Percentiles rank a stretch among this genome's conserved stretches.
Evolutionary conservation across 2,113 vertebrate species (phyloP).

Genomic region (Plotosus lineatus): DNA sequence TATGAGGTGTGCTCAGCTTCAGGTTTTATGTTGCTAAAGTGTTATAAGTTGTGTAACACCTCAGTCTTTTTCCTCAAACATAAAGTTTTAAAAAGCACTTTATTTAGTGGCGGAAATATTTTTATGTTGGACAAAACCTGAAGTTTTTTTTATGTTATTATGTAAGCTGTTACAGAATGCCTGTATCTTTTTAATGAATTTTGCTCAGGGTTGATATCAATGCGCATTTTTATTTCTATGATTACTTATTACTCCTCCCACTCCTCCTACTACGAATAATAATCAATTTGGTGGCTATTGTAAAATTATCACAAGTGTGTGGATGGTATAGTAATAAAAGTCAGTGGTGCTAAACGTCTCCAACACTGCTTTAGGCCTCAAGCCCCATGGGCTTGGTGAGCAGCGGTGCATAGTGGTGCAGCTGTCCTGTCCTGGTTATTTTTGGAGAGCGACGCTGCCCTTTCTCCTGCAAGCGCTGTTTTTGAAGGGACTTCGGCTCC

Average conservation of each 20-base stretch:
- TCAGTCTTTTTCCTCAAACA: constrained; percentile 44
- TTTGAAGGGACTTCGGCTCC: constrained; percentile 82
- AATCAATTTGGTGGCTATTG: constrained; percentile 37
- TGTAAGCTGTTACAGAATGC: neutral
- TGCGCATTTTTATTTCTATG: neutral
- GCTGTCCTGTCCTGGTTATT: constrained; percentile 71
- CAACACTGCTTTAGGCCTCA: constrained; percentile 32
- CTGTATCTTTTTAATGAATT: constrained; percentile 17
- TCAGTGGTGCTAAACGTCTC: constrained; percentile 41
- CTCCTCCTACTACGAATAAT: constrained; percentile 15
- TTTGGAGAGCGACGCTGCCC: constrained; percentile 72
- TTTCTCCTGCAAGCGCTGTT: constrained; percentile 75
- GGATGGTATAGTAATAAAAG: constrained; percentile 42
- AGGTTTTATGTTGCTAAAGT: constrained; percentile 58
- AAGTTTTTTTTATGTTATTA: neutral
- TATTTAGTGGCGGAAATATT: neutral
- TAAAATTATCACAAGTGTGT: constrained; percentile 36
- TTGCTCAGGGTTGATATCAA: constrained; percentile 13
- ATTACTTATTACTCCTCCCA: no score
- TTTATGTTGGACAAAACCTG: neutral
- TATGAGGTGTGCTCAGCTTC: constrained; percentile 64
- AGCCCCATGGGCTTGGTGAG: constrained; percentile 37
- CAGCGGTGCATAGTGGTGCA: constrained; percentile 31
- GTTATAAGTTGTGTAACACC: constrained; percentile 57
- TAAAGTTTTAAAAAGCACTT: constrained; percentile 21